phyloP scores from a whole-genome alignment of 2,797 vertebrate genomes.

The Nyctibius grandis region DNA sequence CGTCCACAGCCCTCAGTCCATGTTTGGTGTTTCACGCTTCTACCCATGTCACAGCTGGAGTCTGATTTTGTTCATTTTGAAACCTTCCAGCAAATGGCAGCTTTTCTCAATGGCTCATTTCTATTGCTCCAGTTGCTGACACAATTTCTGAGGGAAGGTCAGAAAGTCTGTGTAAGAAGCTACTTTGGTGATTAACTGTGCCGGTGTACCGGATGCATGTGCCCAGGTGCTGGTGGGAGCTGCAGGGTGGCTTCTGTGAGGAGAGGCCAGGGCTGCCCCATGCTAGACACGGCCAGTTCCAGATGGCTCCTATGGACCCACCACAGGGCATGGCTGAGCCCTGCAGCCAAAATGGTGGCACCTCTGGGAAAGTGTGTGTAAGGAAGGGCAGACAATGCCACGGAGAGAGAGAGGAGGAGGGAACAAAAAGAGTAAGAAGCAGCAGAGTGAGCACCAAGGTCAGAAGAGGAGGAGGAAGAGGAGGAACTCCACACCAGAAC shows the following conservation, averaged over 20 bases:
- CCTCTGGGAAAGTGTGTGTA: no score
- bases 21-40: background rate
- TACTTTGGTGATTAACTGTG: background rate
- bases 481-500: no score
- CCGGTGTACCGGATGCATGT: background rate
- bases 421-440: no score
- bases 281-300: accelerated
- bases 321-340: no score
- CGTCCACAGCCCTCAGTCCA: background rate
- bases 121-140: background rate
- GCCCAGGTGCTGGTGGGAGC: background rate
- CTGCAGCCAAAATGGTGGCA: no score
- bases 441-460: no score
- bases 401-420: no score
- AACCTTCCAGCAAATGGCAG: background rate
- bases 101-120: background rate
- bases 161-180: background rate
- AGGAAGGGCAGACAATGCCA: no score
- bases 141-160: background rate
- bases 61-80: background rate
- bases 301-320: no score
- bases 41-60: no score
- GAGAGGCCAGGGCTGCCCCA: background rate
- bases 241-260: background rate
- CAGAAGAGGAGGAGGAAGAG: no score